phyloP scores from a whole-genome alignment of 2,888 invertebrate genomes.

The Apantesis nais region DNA sequence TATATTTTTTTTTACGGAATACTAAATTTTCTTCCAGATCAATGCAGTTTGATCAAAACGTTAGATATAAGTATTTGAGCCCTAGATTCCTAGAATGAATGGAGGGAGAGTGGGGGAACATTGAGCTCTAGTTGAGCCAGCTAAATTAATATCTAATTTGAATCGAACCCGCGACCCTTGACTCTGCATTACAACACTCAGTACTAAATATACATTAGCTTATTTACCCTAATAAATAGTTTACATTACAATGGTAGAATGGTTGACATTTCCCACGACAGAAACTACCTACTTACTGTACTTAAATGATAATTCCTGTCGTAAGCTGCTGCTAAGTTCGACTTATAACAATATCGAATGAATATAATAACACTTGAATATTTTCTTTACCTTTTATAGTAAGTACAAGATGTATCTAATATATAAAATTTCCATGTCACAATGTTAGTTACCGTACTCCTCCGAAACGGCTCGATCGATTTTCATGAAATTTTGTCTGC shows the following conservation, averaged over 20 bases:
- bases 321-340: constrained; percentile 35
- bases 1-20: no score
- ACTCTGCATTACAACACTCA: neutral
- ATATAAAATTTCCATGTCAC: no score
- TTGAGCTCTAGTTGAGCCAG: no score
- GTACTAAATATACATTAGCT: constrained; percentile 12
- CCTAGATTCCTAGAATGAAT: no score
- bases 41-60: no score
- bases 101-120: no score
- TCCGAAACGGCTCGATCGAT: no score
- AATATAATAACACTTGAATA: neutral
- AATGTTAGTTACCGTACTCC: no score
- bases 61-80: no score
- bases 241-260: constrained; percentile 26
- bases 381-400: neutral
- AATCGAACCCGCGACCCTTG: neutral
- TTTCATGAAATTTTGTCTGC: no score
- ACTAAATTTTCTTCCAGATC: no score
- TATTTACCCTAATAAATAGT: constrained; percentile 18
- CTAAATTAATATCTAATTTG: no score
- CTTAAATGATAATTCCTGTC: constrained; percentile 10
- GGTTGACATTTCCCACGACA: constrained; percentile 47
- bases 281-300: neutral
- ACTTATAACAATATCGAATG: constrained; percentile 34
- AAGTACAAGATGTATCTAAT: neutral